Percentiles rank a stretch among this genome's conserved stretches.
Evolutionary conservation across 2,797 vertebrate species (phyloP).

Genomic region (Selene dorsalis): DNA sequence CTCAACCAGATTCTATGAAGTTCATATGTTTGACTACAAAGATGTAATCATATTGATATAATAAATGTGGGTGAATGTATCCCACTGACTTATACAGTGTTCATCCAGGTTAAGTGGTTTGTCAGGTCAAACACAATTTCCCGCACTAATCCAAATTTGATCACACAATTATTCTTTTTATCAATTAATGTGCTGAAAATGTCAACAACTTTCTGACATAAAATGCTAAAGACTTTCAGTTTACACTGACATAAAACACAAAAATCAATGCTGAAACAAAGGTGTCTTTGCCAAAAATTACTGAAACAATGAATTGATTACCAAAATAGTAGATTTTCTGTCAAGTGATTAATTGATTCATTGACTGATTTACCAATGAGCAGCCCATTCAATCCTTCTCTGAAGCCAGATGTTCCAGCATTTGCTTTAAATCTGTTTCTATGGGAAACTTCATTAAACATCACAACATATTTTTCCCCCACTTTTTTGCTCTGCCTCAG

Average conservation of each 20-base stretch:
- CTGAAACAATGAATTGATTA: neutral
- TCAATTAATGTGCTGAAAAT: neutral
- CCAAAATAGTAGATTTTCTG: neutral
- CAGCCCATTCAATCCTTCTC: neutral
- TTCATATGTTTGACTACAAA: neutral
- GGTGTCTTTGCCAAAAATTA: neutral
- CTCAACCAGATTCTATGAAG: too few relatives aligned
- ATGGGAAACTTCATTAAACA: slow-evolving; percentile 6
- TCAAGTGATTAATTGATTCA: neutral
- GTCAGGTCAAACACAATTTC: neutral
- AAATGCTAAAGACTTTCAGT: neutral
- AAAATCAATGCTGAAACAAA: neutral
- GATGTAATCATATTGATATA: neutral
- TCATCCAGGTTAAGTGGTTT: too few relatives aligned
- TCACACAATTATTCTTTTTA: neutral
- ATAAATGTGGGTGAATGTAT: too few relatives aligned
- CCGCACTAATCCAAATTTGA: slow-evolving; percentile 6
- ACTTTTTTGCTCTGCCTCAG: slow-evolving; percentile 9
- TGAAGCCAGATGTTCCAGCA: neutral
- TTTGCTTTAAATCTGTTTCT: slow-evolving; percentile 11
- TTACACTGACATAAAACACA: neutral
- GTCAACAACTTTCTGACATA: too few relatives aligned
- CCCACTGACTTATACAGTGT: too few relatives aligned
- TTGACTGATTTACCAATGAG: neutral
- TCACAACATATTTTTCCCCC: neutral